Evolutionary conservation across 1,140 invertebrate genomes (phyloP), one percentile per base, ranked within the genome.

Genomic region (Nylanderia fulva): DNA sequence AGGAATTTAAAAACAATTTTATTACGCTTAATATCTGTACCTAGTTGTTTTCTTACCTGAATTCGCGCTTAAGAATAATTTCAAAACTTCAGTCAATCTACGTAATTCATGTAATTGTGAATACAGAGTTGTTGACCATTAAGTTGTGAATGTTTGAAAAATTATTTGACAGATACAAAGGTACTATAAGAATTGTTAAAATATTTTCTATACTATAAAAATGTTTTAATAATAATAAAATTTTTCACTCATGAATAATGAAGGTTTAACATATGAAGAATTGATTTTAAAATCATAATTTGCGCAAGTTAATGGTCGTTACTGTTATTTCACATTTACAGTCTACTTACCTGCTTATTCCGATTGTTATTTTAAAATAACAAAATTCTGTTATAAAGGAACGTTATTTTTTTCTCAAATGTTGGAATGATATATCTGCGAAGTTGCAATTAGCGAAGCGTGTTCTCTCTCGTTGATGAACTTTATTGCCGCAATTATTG

Each of bases 401-500:
- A 33, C 0, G 27, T 77, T 61, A 2, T 42, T 48, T 48, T 48
- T 48, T 48, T 18, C 48, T 39, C 1, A n/a, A 64, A 77, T n/a
- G 15, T 77, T 33, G 2, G 11, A 42, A 42, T 24, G 36, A 56
- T 75, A 64, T n/a, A n/a, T 36, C 33, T 29, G 39, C n/a, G 6
- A 6, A 76, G 24, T 21, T 61, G 74, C 13, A 76, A 76, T 76
- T 76, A 48, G 39, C n/a, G 27, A 24, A 76, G 29, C 27, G 15
- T 76, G 36, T n/a, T n/a, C 29, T 33, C 27, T 63, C 27, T 64
- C 27, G 24, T 64, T 58, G 18, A 77, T 48, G 39, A 64, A 48
- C 74, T 39, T 21, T 4, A 77, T 77, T 77, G 48, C 27, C 39
- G n/a, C 18, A 77, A 77, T 77, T 64, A 77, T 48, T 48, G 58